Conservation (phyloP, 2,113 vertebrate genomes). For the Marmota flaviventris region DNA sequence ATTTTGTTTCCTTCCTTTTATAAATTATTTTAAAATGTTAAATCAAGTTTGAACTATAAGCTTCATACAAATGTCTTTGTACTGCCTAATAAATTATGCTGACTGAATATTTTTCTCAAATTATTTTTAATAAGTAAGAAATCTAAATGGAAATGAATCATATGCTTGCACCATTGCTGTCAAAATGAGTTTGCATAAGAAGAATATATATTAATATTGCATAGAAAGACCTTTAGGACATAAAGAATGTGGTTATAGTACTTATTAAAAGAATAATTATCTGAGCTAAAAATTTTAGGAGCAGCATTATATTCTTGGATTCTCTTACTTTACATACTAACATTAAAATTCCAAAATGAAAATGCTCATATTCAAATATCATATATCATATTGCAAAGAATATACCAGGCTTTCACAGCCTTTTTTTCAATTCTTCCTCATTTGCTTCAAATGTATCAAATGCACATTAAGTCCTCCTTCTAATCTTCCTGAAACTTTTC, state of each 20-base stretch:
- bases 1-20: slow-evolving; percentile 40
- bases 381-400: slow-evolving; percentile 14
- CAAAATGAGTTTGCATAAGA: slow-evolving; percentile 70
- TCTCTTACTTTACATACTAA: slow-evolving; percentile 44
- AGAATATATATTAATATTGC: slow-evolving; percentile 61
- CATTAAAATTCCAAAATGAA: slow-evolving; percentile 52
- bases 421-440: not conserved
- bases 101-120: slow-evolving; percentile 62
- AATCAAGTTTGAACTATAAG: slow-evolving; percentile 20
- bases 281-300: slow-evolving; percentile 61
- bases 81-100: slow-evolving; percentile 57
- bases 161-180: not conserved
- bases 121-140: slow-evolving; percentile 62
- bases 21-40: slow-evolving; percentile 47
- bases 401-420: not conserved
- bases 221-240: slow-evolving; percentile 50
- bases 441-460: not conserved
- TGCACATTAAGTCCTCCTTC: not conserved
- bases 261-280: slow-evolving; percentile 68
- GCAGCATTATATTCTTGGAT: slow-evolving; percentile 39
- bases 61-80: slow-evolving; percentile 4
- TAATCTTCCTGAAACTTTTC: not conserved
- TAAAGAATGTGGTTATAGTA: slow-evolving; percentile 38
- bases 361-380: slow-evolving; percentile 23
- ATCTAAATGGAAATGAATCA: slow-evolving; percentile 70